Conservation (phyloP, 2,113 vertebrate species). For the Engraulis encrasicolus region DNA sequence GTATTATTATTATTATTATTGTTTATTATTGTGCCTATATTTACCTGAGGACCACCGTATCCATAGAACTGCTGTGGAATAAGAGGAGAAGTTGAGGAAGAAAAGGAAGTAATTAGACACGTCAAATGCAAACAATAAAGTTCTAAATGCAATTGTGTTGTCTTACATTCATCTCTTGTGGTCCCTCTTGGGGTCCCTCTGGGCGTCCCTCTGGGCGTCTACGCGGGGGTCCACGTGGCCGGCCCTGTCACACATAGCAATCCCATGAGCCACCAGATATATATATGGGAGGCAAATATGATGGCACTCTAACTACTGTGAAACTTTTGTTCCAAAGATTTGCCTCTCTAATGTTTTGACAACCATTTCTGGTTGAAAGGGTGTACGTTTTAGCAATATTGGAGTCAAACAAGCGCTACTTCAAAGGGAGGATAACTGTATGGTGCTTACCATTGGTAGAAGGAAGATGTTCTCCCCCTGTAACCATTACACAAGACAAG, state of each 20-base stretch:
- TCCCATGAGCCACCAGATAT: neutral
- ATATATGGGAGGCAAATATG: too few relatives aligned
- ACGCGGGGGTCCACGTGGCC: too few relatives aligned
- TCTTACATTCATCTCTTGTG: neutral
- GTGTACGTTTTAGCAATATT: too few relatives aligned
- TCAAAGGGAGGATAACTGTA: neutral
- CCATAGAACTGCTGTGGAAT: neutral
- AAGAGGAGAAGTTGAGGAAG: neutral
- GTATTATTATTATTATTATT: too few relatives aligned
- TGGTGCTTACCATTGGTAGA: neutral
- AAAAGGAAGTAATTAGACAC: neutral
- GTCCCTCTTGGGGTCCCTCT: neutral
- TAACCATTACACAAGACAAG: neutral
- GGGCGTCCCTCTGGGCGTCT: too few relatives aligned
- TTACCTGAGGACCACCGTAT: too few relatives aligned
- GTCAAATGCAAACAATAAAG: neutral
- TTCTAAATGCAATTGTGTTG: neutral
- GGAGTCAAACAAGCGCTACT: neutral
- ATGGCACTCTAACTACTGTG: too few relatives aligned
- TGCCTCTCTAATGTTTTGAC: too few relatives aligned
- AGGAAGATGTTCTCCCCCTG: neutral
- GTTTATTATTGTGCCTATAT: too few relatives aligned
- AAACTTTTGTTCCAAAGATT: neutral
- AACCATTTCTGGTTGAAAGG: too few relatives aligned
- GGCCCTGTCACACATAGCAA: neutral